Base-by-base conservation (phyloP, 2,797 vertebrate species). In the Steatocranus sp. region DNA sequence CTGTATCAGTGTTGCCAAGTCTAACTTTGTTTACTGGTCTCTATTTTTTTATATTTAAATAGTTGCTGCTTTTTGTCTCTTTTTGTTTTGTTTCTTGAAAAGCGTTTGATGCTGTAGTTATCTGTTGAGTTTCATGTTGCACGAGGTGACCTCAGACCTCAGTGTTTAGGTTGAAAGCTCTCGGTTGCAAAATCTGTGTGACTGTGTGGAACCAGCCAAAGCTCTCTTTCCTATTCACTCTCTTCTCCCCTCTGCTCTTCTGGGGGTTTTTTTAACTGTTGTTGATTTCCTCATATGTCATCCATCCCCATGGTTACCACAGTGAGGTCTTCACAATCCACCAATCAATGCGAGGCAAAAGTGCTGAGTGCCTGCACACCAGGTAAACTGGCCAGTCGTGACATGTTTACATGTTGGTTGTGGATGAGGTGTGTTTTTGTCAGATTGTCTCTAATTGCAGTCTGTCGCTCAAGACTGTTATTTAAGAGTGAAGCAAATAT, bases 271-370 rank as follows among this genome's bases (percentile, higher is more conserved):
- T 93, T 91, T 88, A 77, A 87, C 90, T 90, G 93, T 95, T 96
- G 94, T 97, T 94, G 93, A 96, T 94, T 96, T 96, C 96, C 95
- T 96, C 96, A 97, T 97, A 82, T 96, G 93, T 96, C 97, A 97
- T 96, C 96, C 97, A 95, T 94, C 93, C 94, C 97, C 97, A 97
- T 97, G 98, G 96, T 97, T 97, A 97, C 97, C 90, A 96, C 98
- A 99, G 98, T 97, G 98, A 99, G 96, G 97, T 98, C 97, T 97
- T 99, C 96, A 97, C 97, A 97, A 97, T 98, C 96, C 97, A 97
- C 97, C 97, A 97, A 94, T 98, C 97, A 97, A 97, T 98, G 96
- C 97, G 98, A 95, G 98, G 98, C 97, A 97, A 98, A 97, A 99
- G 98, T 97, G 97, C 98, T 88, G 98, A 99, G 95, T 99, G 98